Evolutionary conservation across 2,888 invertebrate genomes (phyloP).

Genomic region (Trachelus stipa): DNA sequence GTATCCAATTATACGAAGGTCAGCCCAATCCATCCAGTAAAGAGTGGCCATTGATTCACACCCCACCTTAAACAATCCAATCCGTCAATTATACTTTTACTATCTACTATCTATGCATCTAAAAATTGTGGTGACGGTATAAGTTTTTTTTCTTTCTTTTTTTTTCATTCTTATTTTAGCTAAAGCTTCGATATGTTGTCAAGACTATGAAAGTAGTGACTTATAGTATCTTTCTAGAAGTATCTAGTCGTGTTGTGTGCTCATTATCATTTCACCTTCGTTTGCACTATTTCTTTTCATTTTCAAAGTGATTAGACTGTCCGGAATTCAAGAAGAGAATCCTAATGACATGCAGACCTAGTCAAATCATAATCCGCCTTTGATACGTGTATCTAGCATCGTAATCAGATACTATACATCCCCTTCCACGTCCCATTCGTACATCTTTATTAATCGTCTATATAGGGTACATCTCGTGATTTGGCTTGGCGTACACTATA

Average conservation of each 20-base stretch:
- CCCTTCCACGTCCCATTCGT: background rate
- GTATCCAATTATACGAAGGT: conserved; percentile 15
- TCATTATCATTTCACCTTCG: background rate
- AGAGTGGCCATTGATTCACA: conserved; percentile 13
- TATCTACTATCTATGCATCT: conserved; percentile 43
- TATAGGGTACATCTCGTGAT: conserved; percentile 1
- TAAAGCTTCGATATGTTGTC: conserved; percentile 40
- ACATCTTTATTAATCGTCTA: conserved; percentile 10
- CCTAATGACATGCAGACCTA: background rate
- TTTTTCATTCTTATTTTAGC: conserved; percentile 26
- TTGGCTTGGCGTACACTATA: conserved; percentile 14
- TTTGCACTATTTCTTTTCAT: background rate
- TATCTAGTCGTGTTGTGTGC: conserved; percentile 31
- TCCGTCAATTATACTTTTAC: conserved; percentile 29
- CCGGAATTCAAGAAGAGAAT: background rate
- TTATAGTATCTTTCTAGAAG: conserved; percentile 28
- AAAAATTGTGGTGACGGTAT: conserved; percentile 50
- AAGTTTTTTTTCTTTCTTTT: conserved; percentile 29
- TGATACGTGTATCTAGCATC: background rate
- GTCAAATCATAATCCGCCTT: background rate
- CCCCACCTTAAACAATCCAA: conserved; percentile 8
- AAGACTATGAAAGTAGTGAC: conserved; percentile 36
- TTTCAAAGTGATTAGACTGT: conserved; percentile 1
- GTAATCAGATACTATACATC: background rate
- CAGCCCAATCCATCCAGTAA: conserved; percentile 23